Percentiles rank a stretch among this genome's conserved stretches.
Evolutionary conservation across 1,140 invertebrate genomes (phyloP).

Genomic region (Octopus sinensis): DNA sequence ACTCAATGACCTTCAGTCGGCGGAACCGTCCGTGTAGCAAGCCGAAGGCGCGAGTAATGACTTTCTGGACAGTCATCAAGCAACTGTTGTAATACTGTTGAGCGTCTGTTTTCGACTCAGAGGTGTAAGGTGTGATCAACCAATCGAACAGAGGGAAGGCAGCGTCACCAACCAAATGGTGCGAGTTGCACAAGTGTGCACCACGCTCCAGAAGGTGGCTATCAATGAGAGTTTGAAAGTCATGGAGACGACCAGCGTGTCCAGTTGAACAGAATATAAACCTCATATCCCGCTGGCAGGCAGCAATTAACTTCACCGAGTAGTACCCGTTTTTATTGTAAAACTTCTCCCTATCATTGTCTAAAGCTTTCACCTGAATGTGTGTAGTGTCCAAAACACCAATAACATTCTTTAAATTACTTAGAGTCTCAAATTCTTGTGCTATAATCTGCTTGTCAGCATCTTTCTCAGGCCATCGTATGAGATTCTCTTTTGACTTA

Average conservation of each 20-base stretch:
- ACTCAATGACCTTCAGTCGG: conserved; percentile 42
- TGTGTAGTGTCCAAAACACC: not conserved
- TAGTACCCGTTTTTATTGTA: conserved; percentile 27
- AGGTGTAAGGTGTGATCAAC: conserved; percentile 26
- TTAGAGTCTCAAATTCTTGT: not conserved
- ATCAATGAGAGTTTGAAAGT: conserved; percentile 26
- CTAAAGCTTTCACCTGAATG: not conserved
- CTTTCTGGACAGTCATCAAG: conserved; percentile 36
- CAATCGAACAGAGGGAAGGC: conserved; percentile 29
- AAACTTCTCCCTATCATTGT: conserved; percentile 4
- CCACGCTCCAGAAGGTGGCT: conserved; percentile 31
- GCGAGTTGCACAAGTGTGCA: conserved; percentile 21
- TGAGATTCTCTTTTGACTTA: not conserved
- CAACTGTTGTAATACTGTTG: conserved; percentile 42
- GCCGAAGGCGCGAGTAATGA: conserved; percentile 49
- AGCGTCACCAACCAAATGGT: conserved; percentile 28
- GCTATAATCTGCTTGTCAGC: not conserved
- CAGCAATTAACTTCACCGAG: conserved; percentile 24
- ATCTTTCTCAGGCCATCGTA: not conserved
- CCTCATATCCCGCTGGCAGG: conserved; percentile 21
- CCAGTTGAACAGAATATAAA: conserved; percentile 25
- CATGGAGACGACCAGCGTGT: conserved; percentile 26
- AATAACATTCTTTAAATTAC: not conserved
- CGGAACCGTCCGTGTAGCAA: conserved; percentile 48
- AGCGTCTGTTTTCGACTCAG: conserved; percentile 30